Base-by-base conservation (phyloP, 1,140 invertebrate genomes). In the Hypothenemus hampei region DNA sequence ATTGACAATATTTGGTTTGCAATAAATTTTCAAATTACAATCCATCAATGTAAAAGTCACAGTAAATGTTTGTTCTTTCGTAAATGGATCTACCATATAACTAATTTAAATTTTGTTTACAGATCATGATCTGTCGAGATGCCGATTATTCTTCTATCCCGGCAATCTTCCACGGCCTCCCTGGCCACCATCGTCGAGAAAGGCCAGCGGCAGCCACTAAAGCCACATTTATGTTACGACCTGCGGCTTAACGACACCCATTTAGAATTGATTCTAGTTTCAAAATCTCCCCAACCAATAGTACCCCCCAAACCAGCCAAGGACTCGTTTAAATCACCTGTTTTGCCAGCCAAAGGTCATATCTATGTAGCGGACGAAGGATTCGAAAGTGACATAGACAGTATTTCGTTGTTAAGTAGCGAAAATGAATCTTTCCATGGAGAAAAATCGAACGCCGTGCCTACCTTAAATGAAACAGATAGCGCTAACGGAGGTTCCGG, bases 331-430 rank as follows among this genome's bases (percentile, higher is more conserved):
- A 54, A 46, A 39, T 46, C 43, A 7, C 43, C 43, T 4, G 31
- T 46, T 13, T 19, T 46, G 29, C 51, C 53, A 33, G 24, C 19
- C 51, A 57, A 56, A 35, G 29, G 49, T 6, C 36, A 47, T 8
- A 53, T 31, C 11, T 51, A 44, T 10, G 46, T 45, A 6, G 23
- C 57, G 23, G 72, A 73, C 44, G 72, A 73, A 59, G 72, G 72
- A 3, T 73, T 73, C 58, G 72, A 73, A 61, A 72, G 71, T 6
- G 71, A 73, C 51, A 69, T 70, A 22, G 71, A 72, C 48, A 71
- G 59, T 41, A 51, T 70, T 16, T 69, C 69, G 10, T 53, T 70
- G 35, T 56, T 72, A 6, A 71, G 69, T n/a, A 67, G 61, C 37
- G 69, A 70, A 57, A 61, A 58, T 36, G 67, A 66, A 23, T 65